Evolutionary conservation across 1,140 invertebrate species (phyloP), one percentile per base, ranked within the genome.

Genomic region (Mactra quadrangularis): DNA sequence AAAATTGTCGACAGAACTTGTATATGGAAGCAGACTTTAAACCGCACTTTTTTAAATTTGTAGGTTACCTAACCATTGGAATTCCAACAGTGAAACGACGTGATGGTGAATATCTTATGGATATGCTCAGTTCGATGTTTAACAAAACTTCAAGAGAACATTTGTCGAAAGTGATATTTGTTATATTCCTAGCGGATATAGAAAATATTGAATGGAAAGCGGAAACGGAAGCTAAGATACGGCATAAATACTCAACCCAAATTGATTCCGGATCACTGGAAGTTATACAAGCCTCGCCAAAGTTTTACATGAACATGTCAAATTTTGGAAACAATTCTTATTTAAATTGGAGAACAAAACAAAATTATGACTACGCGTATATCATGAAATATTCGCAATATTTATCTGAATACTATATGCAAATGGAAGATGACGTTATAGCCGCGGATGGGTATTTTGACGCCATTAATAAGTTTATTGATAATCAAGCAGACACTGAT

Each of bases 341-440:
- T 71, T n/a, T 70, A 15, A 87, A 88, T 66, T 92, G 92, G 92
- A 71, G 92, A 22, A 88, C 91, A 38, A 92, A 92, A 85, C 92
- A 92, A 85, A 90, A 91, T 33, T 83, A 86, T 17, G 90, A 92
- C 82, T 92, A 89, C 71, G 89, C 89, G 0, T 90, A 88, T 50
- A 50, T 91, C 64, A 91, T 91, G 78, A 83, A 85, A 70, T 92
- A 91, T 71, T 76, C 86, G 11, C 75, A 87, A 71, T 71, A 89
- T 19, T 77, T 91, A 13, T 89, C 88, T 0, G 85, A 75, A 29
- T 92, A 89, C 64, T 91, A 92, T 75, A 84, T 92, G 52, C 90
- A 92, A 70, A 70, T 92, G 38, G 92, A 92, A 62, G 92, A 92
- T 78, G 92, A 92, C 70, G 87, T 92, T 17, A 77, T 86, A 29